Base-by-base conservation (phyloP, 2,113 vertebrate genomes). In the Orientallactaga bullata region DNA sequence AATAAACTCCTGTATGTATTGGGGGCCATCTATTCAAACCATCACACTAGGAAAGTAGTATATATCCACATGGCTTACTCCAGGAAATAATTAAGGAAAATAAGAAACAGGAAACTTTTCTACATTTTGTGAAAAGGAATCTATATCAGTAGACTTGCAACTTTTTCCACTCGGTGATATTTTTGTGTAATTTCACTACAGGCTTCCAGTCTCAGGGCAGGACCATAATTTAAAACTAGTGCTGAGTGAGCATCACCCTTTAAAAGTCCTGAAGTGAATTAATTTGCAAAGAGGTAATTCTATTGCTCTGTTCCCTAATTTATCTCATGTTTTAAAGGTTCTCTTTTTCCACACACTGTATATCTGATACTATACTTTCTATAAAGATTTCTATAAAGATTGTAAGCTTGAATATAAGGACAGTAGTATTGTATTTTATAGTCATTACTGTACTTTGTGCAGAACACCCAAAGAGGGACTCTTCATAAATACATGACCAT, bases 51-150 rank as follows among this genome's bases (percentile, higher is more conserved):
- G 13, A 60, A 51, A 51, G 51, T 51, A 51, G 77, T 68, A 58
- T 18, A 15, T 55, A n/a, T 37, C 76, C 85, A 72, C 51, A 51
- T 7, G n/a, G 3, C 23, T 80, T 68, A 17, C 61, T 87, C 72
- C 77, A 71, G 78, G 82, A 85, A 95, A 68, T 87, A 24, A 66
- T 47, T 84, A 74, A 60, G 60, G 39, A 17, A 28, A n/a, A n/a
- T n/a, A 84, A 78, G 24, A 68, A 42, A 71, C 42, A 24, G 18
- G 18, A 80, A 83, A 71, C 37, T 78, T 84, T 51, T 65, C n/a
- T 58, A 23, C 73, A 85, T 74, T 65, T 55, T 87, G 76, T 83
- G n/a, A 88, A 81, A 88, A 79, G 30, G 28, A 82, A 18, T 79
- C 51, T 24, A 37, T 66, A 71, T 90, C 71, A 81, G 69, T 39